Base-by-base conservation (phyloP, 2,888 invertebrate species). In the Nowickia ferox region DNA sequence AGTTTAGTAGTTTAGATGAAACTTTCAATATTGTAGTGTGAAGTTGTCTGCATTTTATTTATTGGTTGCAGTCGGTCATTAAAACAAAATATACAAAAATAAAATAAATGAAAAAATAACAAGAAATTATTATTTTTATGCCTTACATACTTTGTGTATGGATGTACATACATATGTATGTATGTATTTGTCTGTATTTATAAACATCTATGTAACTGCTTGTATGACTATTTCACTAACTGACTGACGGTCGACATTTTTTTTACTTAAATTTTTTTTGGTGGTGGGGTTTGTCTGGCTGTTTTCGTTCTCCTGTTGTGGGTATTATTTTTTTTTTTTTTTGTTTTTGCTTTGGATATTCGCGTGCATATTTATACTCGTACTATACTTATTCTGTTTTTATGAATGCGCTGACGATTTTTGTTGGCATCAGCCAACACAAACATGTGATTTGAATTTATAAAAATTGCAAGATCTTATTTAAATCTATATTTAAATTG, bases 391-490 rank as follows among this genome's bases (percentile, higher is more conserved):
- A 63, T 61, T 44, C 44, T 44, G 71, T 74, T 79, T 86, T 86
- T 86, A 86, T 86, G 86, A 86, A 86, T 86, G 86, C 79, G 76
- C 86, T 83, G 86, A 86, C 86, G 86, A 86, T 83, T 71, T 84
- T 79, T 86, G 76, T 80, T 86, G 86, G 86, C 86, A 83, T 76
- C 79, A 80, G 66, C 71, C 71, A 79, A 79, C 65, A 86, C 76
- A 86, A 86, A 86, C 86, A 86, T 83, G 86, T 86, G 86, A 86
- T 83, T 86, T 86, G 72, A 83, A 83, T 83, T 86, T 86, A 86
- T 76, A 83, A 83, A 86, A 86, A 76, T 86, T 86, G 83, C 79
- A 86, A 86, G 83, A 83, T 80, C 76, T 83, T 76, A 86, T 86
- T 86, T 83, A 72, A 72, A 80, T 83, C 79, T 83, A 86, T 72